These are phyloP conservation scores for Jordanella pulchra DNA, from an alignment of 2,797 vertebrate genomes.

Conservation along the genomic window DNA sequence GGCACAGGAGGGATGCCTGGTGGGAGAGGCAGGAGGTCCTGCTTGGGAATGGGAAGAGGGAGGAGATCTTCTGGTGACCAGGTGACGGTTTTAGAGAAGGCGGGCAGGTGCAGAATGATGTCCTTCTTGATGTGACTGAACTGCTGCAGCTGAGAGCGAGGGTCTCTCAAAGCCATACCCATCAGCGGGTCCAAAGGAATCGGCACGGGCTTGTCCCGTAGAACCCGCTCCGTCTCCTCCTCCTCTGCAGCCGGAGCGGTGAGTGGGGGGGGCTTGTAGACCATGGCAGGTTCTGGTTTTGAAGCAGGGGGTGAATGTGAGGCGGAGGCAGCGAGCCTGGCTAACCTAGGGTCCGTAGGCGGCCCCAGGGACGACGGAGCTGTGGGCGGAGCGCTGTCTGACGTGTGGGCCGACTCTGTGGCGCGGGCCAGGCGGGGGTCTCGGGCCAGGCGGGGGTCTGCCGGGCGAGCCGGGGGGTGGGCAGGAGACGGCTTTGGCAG, in stretches of 20 bases:
- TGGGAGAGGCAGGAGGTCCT: constrained; percentile 86
- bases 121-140: constrained; percentile 97
- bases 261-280: constrained; percentile 79
- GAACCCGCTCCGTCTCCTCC: constrained; percentile 87
- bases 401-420: constrained; percentile 53
- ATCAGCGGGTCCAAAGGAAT: constrained; percentile 90
- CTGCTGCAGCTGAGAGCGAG: constrained; percentile 88
- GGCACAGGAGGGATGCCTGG: constrained; percentile 85
- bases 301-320: constrained; percentile 59
- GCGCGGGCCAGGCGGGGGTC: constrained; percentile 82
- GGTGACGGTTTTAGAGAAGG: constrained; percentile 85
- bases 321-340: constrained; percentile 69
- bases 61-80: constrained; percentile 96
- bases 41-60: constrained; percentile 88
- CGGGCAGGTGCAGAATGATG: constrained; percentile 82
- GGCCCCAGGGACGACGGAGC: constrained; percentile 57
- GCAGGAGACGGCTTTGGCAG: constrained; percentile 80
- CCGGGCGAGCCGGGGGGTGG: constrained; percentile 75
- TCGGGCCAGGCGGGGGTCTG: constrained; percentile 85
- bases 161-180: constrained; percentile 85
- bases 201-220: constrained; percentile 87
- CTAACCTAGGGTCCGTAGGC: constrained; percentile 84
- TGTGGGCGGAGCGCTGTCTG: constrained; percentile 57
- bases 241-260: constrained; percentile 79
- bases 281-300: constrained; percentile 69